Conservation (phyloP, 2,888 invertebrate species). For the Rhamnusium bicolor region DNA sequence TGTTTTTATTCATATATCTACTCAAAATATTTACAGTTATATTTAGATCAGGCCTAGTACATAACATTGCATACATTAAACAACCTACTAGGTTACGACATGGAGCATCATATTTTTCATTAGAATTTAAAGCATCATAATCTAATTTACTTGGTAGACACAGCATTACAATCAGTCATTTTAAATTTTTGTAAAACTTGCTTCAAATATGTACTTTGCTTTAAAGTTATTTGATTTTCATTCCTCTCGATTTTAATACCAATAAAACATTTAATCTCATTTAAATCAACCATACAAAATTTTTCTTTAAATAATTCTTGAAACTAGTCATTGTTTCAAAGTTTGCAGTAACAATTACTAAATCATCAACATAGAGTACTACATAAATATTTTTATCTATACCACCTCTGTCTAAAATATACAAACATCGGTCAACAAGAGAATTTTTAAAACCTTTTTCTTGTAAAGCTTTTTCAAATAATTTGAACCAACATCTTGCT, state of each 20-base stretch:
- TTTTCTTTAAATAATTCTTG: too few relatives aligned
- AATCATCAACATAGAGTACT: neutral
- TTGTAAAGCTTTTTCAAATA: neutral
- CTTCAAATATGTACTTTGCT: too few relatives aligned
- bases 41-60: slow-evolving; percentile 53
- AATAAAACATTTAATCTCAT: neutral
- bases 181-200: neutral
- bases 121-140: slow-evolving; percentile 52
- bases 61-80: slow-evolving; percentile 48
- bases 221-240: too few relatives aligned
- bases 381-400: neutral
- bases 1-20: slow-evolving; percentile 55
- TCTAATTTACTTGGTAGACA: slow-evolving; percentile 47
- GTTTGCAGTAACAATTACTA: neutral
- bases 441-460: slow-evolving; percentile 2
- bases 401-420: neutral
- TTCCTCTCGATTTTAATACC: neutral
- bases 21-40: slow-evolving; percentile 54
- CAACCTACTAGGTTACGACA: slow-evolving; percentile 47
- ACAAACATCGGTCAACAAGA: slow-evolving; percentile 2
- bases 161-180: too few relatives aligned
- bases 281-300: neutral
- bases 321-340: neutral
- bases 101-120: slow-evolving; percentile 50
- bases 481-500: neutral